A percentile compares a stretch with the other conserved stretches of the same genome.
Conservation (phyloP, 2,888 invertebrate species). For the Oegoconia quadripuncta region DNA sequence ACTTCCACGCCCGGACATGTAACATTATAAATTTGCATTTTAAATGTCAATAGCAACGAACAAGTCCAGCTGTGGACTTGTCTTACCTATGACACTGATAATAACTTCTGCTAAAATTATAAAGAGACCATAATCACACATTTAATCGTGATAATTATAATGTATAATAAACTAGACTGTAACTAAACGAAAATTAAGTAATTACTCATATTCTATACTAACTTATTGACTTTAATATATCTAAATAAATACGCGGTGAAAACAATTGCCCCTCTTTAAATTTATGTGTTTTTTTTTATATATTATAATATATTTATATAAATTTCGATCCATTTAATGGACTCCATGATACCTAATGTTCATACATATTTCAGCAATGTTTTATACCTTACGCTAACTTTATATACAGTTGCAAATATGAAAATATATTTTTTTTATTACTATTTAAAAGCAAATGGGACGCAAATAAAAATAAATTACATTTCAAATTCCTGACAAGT, state of each 20-base stretch:
- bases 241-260: slow-evolving; percentile 58
- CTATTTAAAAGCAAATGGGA: slow-evolving; percentile 24
- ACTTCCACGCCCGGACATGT: too few relatives aligned
- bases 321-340: slow-evolving; percentile 50
- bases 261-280: slow-evolving; percentile 41
- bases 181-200: slow-evolving; percentile 46
- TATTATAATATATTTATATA: slow-evolving; percentile 16
- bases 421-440: slow-evolving; percentile 52
- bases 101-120: slow-evolving; percentile 10
- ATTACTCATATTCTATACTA: slow-evolving; percentile 37
- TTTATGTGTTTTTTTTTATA: slow-evolving; percentile 13
- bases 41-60: too few relatives aligned
- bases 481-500: slow-evolving; percentile 1
- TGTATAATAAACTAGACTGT: slow-evolving; percentile 6
- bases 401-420: slow-evolving; percentile 63
- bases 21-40: too few relatives aligned
- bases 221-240: slow-evolving; percentile 26
- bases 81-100: too few relatives aligned
- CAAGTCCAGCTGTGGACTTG: too few relatives aligned
- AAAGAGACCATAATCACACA: slow-evolving; percentile 14
- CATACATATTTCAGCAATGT: slow-evolving; percentile 45
- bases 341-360: slow-evolving; percentile 19
- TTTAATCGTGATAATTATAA: slow-evolving; percentile 19
- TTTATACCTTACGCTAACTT: slow-evolving; percentile 57
- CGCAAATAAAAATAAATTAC: slow-evolving; percentile 17